A percentile compares a stretch with the other conserved stretches of the same genome.
phyloP scores from a whole-genome alignment of 2,113 vertebrate species.

The Nesogale talazaci region DNA sequence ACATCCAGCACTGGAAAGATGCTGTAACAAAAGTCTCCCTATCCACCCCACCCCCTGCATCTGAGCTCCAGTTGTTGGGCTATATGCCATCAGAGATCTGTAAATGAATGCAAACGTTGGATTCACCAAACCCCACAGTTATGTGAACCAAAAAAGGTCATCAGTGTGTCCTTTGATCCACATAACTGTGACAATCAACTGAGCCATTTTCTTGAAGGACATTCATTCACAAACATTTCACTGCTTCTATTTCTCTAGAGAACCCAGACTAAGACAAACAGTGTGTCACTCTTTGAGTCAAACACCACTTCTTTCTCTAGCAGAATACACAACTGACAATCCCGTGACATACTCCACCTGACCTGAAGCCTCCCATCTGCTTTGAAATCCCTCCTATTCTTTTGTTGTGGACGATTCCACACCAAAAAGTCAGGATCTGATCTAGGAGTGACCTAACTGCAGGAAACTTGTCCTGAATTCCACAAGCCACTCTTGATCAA shows the following conservation, averaged over 20 bases:
- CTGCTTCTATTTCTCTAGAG: background rate
- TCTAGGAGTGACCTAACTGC: background rate
- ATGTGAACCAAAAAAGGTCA: background rate
- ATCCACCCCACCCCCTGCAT: background rate
- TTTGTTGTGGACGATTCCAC: background rate
- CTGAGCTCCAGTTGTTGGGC: background rate
- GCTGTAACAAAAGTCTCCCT: background rate
- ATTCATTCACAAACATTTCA: background rate
- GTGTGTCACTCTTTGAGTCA: background rate
- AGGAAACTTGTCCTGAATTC: background rate
- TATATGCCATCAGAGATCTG: background rate
- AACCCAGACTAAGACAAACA: background rate
- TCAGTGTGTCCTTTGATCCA: background rate
- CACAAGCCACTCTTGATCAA: background rate
- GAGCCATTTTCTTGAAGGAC: background rate
- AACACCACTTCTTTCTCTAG: background rate
- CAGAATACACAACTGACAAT: too few species aligned
- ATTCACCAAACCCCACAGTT: background rate
- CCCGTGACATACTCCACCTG: background rate
- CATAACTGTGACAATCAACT: background rate
- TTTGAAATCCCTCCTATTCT: background rate
- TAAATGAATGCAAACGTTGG: background rate
- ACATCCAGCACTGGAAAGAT: background rate
- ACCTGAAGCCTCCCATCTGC: background rate
- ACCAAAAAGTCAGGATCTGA: background rate